Conservation (phyloP, 2,113 vertebrate species). For the Esox niger region DNA sequence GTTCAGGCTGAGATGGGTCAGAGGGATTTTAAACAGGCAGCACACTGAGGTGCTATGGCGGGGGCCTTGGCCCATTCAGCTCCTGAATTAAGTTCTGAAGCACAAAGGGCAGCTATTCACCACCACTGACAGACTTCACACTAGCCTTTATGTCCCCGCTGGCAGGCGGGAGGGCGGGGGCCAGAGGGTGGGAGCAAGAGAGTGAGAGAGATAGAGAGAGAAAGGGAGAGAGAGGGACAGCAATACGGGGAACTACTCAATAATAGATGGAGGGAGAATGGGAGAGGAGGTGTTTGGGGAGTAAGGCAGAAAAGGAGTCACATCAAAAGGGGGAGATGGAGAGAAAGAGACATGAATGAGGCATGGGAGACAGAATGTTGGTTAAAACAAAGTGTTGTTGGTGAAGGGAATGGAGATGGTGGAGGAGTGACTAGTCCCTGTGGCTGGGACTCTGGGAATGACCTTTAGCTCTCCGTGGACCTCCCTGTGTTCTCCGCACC, state of each 20-base stretch:
- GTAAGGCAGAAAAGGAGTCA: neutral
- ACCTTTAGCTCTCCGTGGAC: neutral
- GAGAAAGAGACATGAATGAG: too few relatives aligned
- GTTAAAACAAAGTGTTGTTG: too few relatives aligned
- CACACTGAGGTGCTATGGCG: slow-evolving; percentile 55
- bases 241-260: slow-evolving; percentile 8
- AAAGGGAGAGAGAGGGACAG: neutral
- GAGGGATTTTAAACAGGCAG: slow-evolving; percentile 59
- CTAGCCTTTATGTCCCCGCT: slow-evolving; percentile 60
- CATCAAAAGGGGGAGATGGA: neutral
- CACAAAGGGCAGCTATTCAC: slow-evolving; percentile 67
- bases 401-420: neutral
- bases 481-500: neutral
- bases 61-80: slow-evolving; percentile 60
- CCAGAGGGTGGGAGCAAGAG: slow-evolving; percentile 1
- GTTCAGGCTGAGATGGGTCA: slow-evolving; percentile 3
- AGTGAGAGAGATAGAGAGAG: neutral
- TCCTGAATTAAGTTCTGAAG: slow-evolving; percentile 68
- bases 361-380: too few relatives aligned
- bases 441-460: neutral
- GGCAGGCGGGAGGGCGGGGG: slow-evolving; percentile 38
- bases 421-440: neutral
- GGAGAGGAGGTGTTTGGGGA: slow-evolving; percentile 11
- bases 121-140: slow-evolving; percentile 67
- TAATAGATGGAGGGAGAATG: slow-evolving; percentile 26